These are phyloP conservation scores for Elysia chlorotica DNA, from an alignment of 1,140 invertebrate genomes.

Conservation along the genomic window DNA sequence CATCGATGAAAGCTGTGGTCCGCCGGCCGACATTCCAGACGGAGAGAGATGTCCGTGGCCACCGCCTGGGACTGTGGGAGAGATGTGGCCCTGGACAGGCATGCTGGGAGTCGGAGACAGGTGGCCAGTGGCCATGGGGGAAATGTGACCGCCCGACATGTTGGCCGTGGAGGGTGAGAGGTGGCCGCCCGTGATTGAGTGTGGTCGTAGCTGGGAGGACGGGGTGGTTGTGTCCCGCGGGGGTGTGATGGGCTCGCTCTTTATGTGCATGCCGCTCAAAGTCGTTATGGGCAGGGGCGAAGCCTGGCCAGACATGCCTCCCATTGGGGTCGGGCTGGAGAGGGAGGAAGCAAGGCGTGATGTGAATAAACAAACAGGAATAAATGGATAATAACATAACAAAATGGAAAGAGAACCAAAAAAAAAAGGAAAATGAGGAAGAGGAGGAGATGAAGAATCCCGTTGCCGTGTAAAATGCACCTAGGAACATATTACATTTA, in stretches of 20 bases:
- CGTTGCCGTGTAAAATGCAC: no score
- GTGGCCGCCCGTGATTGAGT: conserved; percentile 32
- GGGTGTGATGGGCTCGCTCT: conserved; percentile 92
- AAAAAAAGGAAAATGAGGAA: no score
- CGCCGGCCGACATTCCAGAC: conserved; percentile 17
- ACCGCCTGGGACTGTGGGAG: conserved; percentile 12
- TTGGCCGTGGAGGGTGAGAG: conserved; percentile 35
- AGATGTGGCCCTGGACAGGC: conserved; percentile 37
- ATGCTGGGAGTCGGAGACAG: conserved; percentile 40
- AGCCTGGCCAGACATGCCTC: conserved; percentile 40
- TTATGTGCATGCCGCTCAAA: conserved; percentile 88
- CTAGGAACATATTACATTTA: neutral
- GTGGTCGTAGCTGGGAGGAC: conserved; percentile 46
- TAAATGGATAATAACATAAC: no score
- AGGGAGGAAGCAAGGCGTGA: no score
- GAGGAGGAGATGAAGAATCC: no score
- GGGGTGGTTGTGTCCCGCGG: conserved; percentile 71
- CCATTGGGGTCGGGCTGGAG: conserved; percentile 4
- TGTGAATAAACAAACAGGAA: no score
- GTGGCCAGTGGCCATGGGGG: conserved; percentile 45
- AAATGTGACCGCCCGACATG: no score
- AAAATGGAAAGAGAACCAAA: neutral
- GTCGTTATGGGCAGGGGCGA: conserved; percentile 74
- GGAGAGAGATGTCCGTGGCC: conserved; percentile 24
- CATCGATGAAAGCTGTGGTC: conserved; percentile 9